Evolutionary conservation across 2,797 vertebrate species (phyloP).

Genomic region (Diplodus sargus): DNA sequence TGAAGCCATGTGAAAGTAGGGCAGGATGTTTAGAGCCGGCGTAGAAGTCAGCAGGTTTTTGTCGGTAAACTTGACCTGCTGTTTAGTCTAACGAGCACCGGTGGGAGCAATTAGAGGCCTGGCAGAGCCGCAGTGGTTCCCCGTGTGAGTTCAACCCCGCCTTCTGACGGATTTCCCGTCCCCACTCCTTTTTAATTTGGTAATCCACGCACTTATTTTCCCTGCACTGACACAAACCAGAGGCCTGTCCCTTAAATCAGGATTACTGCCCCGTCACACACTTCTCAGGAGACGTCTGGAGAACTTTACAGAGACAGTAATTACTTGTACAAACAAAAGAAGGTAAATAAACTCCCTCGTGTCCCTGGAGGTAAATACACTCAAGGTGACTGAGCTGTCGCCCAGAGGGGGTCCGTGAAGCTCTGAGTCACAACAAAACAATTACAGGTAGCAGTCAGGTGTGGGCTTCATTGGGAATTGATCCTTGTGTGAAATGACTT

Average conservation of each 20-base stretch:
- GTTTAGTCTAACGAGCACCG: conserved; percentile 66
- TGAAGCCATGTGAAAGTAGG: neutral
- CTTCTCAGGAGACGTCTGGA: conserved; percentile 13
- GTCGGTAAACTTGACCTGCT: conserved; percentile 10
- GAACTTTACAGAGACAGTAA: conserved; percentile 35
- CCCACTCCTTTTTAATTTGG: conserved; percentile 46
- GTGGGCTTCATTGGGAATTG: conserved; percentile 17
- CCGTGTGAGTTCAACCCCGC: neutral
- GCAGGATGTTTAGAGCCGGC: conserved; percentile 7
- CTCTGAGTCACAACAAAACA: conserved; percentile 12
- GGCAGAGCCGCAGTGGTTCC: conserved; percentile 11
- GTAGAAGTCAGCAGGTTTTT: conserved; percentile 20
- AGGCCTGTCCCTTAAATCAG: conserved; percentile 4
- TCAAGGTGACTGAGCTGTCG: conserved; percentile 10
- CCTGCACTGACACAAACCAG: neutral
- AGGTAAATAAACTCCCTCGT: conserved; percentile 32
- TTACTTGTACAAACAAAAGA: conserved; percentile 51
- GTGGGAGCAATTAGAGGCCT: conserved; percentile 65
- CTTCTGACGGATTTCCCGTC: conserved; percentile 30
- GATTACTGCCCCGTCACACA: conserved; percentile 14
- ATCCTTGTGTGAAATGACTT: conserved; percentile 8
- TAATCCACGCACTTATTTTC: neutral
- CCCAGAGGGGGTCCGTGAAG: conserved; percentile 7
- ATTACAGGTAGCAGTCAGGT: conserved; percentile 4
- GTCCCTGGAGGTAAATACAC: conserved; percentile 26